These are phyloP conservation scores for Dasyornis broadbenti DNA, from an alignment of 2,113 vertebrate genomes.

Conservation along the genomic window DNA sequence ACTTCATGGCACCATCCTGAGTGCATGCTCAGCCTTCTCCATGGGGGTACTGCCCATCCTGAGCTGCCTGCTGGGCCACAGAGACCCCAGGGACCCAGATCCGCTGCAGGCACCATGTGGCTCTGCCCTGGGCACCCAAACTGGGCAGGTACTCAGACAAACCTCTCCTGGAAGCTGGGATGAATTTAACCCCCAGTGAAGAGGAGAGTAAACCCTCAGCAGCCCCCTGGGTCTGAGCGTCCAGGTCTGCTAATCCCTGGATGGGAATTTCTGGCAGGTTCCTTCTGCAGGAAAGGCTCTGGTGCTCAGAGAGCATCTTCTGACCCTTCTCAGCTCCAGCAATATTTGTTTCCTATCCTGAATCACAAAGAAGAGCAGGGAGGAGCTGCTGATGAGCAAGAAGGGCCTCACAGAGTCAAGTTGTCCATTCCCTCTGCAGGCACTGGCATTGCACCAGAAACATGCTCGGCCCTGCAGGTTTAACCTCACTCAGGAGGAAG, in stretches of 20 bases:
- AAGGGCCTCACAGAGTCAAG: neutral
- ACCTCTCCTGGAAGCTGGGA: neutral
- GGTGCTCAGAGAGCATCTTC: rapidly evolving
- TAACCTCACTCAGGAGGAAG: neutral
- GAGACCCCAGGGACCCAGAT: neutral
- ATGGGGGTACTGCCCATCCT: rapidly evolving
- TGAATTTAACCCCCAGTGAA: neutral
- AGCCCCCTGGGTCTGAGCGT: neutral
- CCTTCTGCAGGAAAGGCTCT: neutral
- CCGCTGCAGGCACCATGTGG: neutral
- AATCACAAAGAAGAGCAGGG: rapidly evolving
- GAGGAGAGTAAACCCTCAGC: neutral
- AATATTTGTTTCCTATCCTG: neutral
- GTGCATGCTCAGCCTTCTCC: neutral
- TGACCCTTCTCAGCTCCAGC: neutral
- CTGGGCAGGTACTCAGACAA: neutral
- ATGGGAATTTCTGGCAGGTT: neutral
- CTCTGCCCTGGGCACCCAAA: neutral
- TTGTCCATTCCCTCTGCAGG: neutral
- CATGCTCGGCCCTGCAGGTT: neutral
- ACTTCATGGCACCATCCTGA: neutral
- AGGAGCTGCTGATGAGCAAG: neutral
- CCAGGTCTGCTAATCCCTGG: neutral
- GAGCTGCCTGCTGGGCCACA: neutral
- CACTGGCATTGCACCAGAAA: neutral